Evolutionary conservation across 2,113 vertebrate species (phyloP), one percentile per base, ranked within the genome.

Genomic region (Crocuta crocuta): DNA sequence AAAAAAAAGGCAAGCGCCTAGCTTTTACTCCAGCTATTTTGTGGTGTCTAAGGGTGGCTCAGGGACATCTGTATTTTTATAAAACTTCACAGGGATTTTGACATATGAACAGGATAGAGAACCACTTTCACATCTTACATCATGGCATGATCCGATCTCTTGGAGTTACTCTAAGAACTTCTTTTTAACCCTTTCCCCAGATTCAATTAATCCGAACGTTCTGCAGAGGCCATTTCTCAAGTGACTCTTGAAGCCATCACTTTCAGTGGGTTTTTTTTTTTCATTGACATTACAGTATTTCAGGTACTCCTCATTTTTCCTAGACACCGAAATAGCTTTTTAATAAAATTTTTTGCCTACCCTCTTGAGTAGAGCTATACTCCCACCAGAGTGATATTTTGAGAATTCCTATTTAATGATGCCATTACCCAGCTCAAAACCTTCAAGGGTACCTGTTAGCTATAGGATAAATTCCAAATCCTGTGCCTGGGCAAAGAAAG

Each of bases 381-480:
- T 70, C 19, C 33, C 50, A 65, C 35, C 39, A 74, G 28, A 91
- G 92, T 71, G 65, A 55, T 87, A 78, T 63, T 97, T 94, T 90
- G 63, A 92, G 63, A 94, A 78, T 1, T 71, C 48, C 19, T 48
- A 53, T 73, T 73, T 97, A 89, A 73, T 85, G 45, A 82, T 84
- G 45, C 24, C 8, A 43, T 96, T 53, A 80, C 58, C 8, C 74
- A 95, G 31, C 63, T 96, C 17, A 76, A 45, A 92, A 70, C 21
- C 28, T 92, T 94, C 74, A 39, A 0, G 28, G n/a, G 11, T 71
- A 53, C 35, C 70, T 55, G 19, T 71, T 84, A 45, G 24, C 68
- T 87, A 6, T 43, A 7, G 23, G 24, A 78, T 84, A 84, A 43
- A 71, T 92, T 73, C 15, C 33, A 96, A 81, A n/a, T 11, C 31